phyloP scores from a whole-genome alignment of 2,113 vertebrate genomes.

The Bostrychus sinensis region DNA sequence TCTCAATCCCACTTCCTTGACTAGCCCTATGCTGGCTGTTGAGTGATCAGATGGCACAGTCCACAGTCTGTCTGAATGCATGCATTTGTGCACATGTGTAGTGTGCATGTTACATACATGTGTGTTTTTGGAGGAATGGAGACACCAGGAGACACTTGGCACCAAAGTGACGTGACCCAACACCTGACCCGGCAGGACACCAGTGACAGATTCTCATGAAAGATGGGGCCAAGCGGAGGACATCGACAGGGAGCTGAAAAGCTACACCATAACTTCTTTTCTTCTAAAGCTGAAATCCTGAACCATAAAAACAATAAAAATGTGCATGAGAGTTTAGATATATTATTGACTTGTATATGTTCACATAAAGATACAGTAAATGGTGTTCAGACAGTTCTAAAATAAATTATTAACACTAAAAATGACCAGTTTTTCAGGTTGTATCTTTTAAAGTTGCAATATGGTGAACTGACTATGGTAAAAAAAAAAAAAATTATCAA shows the following conservation, averaged over 20 bases:
- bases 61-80: slow-evolving; percentile 21
- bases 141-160: slow-evolving; percentile 68
- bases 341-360: not conserved
- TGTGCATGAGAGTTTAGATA: not conserved
- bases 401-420: too few relatives aligned
- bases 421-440: too few relatives aligned
- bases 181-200: slow-evolving; percentile 52
- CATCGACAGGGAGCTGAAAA: slow-evolving; percentile 15
- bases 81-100: slow-evolving; percentile 41
- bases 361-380: too few relatives aligned
- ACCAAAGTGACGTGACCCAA: slow-evolving; percentile 66
- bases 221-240: slow-evolving; percentile 41
- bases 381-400: too few relatives aligned
- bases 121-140: slow-evolving; percentile 57
- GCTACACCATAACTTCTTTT: not conserved
- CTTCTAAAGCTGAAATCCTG: too few relatives aligned
- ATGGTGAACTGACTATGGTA: too few relatives aligned
- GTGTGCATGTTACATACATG: slow-evolving; percentile 29
- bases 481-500: too few relatives aligned
- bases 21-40: slow-evolving; percentile 46
- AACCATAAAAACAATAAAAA: not conserved
- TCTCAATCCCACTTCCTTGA: slow-evolving; percentile 13
- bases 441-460: too few relatives aligned
- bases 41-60: slow-evolving; percentile 63
- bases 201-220: slow-evolving; percentile 57